phyloP scores from a whole-genome alignment of 1,140 invertebrate species.

The Marisa cornuarietis region DNA sequence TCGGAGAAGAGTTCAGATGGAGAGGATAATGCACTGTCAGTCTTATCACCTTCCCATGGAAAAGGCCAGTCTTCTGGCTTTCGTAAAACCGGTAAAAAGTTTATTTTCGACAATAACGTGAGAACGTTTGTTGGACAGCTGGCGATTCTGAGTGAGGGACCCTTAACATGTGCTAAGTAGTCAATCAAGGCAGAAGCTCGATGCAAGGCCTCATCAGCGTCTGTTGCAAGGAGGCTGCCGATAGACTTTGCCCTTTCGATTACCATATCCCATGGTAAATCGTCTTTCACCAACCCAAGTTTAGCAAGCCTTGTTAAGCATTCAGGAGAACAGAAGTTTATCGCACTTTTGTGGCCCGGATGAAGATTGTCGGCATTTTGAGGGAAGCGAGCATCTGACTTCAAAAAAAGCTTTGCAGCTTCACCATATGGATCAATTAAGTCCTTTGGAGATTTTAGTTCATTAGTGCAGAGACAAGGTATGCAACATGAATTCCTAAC shows the following conservation, averaged over 20 bases:
- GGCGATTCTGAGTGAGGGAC: neutral
- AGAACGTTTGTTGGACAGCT: conserved; percentile 5
- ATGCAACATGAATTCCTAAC: conserved; percentile 10
- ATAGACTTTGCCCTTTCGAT: conserved; percentile 23
- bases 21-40: neutral
- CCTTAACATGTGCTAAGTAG: conserved; percentile 18
- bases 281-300: conserved; percentile 34
- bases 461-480: conserved; percentile 1
- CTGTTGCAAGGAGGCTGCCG: neutral
- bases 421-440: conserved; percentile 18
- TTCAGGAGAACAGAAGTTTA: conserved; percentile 8
- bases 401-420: conserved; percentile 10
- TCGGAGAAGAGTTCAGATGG: neutral
- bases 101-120: conserved; percentile 13
- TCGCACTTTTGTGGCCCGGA: neutral
- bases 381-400: conserved; percentile 21
- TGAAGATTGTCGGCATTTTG: neutral
- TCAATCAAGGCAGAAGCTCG: conserved; percentile 20
- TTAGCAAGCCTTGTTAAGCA: conserved; percentile 13
- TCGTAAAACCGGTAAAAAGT: conserved; percentile 32
- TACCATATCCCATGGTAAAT: conserved; percentile 28
- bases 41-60: conserved; percentile 21
- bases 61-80: conserved; percentile 36
- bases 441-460: conserved; percentile 15
- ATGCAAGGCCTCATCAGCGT: conserved; percentile 10